A percentile compares a stretch with the other conserved stretches of the same genome.
Evolutionary conservation across 2,888 invertebrate species (phyloP).

Genomic region (Calliopum simillimum): DNA sequence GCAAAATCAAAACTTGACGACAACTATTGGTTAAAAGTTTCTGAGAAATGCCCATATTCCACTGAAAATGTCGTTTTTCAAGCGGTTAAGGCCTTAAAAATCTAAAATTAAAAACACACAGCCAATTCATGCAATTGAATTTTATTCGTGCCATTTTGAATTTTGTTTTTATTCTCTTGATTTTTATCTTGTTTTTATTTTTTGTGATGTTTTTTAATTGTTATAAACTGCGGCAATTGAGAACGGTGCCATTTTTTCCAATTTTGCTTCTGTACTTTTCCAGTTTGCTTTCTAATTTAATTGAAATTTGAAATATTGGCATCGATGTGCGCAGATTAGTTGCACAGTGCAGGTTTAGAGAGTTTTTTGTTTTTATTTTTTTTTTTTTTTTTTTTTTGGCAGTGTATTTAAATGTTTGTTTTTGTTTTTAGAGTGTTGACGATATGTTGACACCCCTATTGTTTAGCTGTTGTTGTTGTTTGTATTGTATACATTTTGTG

Average conservation of each 20-base stretch:
- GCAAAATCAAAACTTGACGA: no score
- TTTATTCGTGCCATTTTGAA: no score
- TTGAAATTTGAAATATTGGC: conserved; percentile 19
- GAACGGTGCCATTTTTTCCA: neutral
- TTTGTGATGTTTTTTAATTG: neutral
- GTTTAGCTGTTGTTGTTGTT: no score
- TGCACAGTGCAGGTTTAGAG: neutral
- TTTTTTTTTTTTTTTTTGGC: neutral
- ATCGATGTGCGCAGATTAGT: neutral
- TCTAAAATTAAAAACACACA: no score
- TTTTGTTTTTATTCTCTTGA: no score
- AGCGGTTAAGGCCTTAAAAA: no score
- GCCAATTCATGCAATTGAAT: no score
- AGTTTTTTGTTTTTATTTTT: neutral
- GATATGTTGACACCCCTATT: neutral
- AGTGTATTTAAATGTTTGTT: neutral
- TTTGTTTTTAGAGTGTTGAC: neutral
- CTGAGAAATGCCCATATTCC: no score
- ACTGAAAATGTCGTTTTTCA: no score
- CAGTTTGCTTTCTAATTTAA: conserved; percentile 11
- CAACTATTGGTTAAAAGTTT: no score
- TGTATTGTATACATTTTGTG: neutral
- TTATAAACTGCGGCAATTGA: conserved; percentile 19
- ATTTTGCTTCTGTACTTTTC: neutral
- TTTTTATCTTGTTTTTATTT: no score